A percentile compares a stretch with the other conserved stretches of the same genome.
Conservation (phyloP, 2,888 invertebrate genomes). For the Stenolophus ochropezus region DNA sequence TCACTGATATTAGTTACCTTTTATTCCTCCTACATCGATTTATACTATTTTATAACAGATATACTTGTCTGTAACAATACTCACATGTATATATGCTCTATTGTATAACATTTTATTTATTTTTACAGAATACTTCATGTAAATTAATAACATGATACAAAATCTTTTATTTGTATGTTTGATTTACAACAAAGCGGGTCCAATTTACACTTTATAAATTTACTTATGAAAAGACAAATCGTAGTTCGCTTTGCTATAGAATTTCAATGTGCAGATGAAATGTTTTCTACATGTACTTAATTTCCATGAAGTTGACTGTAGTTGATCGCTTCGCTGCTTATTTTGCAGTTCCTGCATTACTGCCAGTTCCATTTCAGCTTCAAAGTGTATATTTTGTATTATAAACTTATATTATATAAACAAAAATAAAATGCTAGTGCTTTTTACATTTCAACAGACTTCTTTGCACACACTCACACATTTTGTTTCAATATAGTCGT, state of each 20-base stretch:
- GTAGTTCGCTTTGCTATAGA: slow-evolving; percentile 4
- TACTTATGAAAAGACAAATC: background rate
- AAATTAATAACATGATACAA: background rate
- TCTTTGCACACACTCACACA: slow-evolving; percentile 10
- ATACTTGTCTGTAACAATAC: slow-evolving; percentile 5
- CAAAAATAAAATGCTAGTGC: slow-evolving; percentile 46
- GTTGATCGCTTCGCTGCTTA: background rate
- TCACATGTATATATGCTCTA: slow-evolving; percentile 26
- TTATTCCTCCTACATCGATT: slow-evolving; percentile 30
- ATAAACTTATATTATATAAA: slow-evolving; percentile 41
- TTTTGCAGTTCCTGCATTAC: slow-evolving; percentile 4
- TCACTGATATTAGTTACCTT: background rate
- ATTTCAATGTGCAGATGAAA: background rate
- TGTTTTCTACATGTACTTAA: background rate
- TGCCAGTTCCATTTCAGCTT: slow-evolving; percentile 48
- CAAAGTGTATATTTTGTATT: slow-evolving; percentile 54
- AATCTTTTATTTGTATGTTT: slow-evolving; percentile 10
- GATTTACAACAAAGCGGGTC: slow-evolving; percentile 10
- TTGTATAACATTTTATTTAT: slow-evolving; percentile 9
- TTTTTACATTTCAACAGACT: slow-evolving; percentile 37
- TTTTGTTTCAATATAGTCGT: background rate
- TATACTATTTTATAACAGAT: background rate
- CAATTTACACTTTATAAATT: background rate
- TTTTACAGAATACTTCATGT: slow-evolving; percentile 17
- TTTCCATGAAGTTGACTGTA: slow-evolving; percentile 17